These are phyloP conservation scores for Chrysodeixis includens DNA, from an alignment of 2,888 invertebrate genomes.

Conservation along the genomic window DNA sequence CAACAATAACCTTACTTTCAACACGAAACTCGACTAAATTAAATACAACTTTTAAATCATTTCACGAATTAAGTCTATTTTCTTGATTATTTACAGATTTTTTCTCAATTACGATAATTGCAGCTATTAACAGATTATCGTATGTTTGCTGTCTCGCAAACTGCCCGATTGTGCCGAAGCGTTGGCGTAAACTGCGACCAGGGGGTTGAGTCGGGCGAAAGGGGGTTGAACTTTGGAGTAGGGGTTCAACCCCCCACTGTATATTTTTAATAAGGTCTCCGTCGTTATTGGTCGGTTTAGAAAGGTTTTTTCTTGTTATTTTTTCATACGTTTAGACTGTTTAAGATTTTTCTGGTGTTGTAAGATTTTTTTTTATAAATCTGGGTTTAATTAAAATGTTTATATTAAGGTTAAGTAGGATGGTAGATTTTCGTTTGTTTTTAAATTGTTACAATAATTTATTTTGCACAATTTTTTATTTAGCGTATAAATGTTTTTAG, in stretches of 20 bases:
- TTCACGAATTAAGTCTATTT: background rate
- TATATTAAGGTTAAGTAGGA: no score
- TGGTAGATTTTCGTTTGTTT: no score
- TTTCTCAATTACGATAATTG: conserved; percentile 46
- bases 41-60: no score
- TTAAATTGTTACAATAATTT: no score
- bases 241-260: conserved; percentile 54
- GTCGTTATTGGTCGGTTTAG: conserved; percentile 45
- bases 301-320: conserved; percentile 17
- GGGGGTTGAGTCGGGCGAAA: conserved; percentile 58
- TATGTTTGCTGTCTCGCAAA: conserved; percentile 72
- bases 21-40: no score
- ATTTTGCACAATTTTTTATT: no score
- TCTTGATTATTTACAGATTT: conserved; percentile 25
- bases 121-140: conserved; percentile 67
- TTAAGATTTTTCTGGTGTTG: background rate
- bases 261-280: conserved; percentile 42
- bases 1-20: no score
- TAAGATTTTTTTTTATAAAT: background rate
- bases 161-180: conserved; percentile 76
- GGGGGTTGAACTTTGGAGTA: conserved; percentile 35
- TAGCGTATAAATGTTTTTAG: no score
- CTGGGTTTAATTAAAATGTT: no score
- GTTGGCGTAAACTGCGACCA: conserved; percentile 77
- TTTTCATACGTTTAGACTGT: background rate